Evolutionary conservation across 2,797 vertebrate species (phyloP), one percentile per base, ranked within the genome.

Genomic region (Sphaeramia orbicularis): DNA sequence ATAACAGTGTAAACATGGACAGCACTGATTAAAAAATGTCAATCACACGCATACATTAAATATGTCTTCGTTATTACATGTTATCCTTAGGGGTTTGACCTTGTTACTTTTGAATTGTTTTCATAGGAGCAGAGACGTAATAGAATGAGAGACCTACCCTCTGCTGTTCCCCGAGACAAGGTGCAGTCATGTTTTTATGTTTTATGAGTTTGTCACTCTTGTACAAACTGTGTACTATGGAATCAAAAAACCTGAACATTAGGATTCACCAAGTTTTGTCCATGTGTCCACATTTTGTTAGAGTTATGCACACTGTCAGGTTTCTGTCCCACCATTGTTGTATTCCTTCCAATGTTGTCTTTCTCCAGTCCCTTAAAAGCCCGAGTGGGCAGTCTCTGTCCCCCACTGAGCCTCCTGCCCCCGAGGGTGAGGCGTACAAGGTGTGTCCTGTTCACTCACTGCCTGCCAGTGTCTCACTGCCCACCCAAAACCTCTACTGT

Each of bases 111-210:
- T 55, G 15, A 27, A 27, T 27, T 78, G 30, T 43, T 14, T 74
- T 45, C 50, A 6, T 65, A 99, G 98, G 98, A 99, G 83, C 95
- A 98, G 67, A 95, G 98, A 77, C 94, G 98, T 79, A 99, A 98
- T 92, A 86, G 96, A 88, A 96, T 97, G 90, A 93, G 97, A 83
- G 97, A 99, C 80, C 76, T 97, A 55, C 95, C 97, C 43, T 64
- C 96, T 19, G 70, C 94, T 6, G 93, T 95, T 53, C 83, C 95
- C 71, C 93, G 97, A 75, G 98, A 99, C 71, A 99, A 99, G 95
- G 98, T 99, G 36, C 49, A 30, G 38, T 21, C 19, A 21, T 21
- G 24, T 27, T 27, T 27, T 27, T 27, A 5, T 27, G 4, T 27
- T 27, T 27, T 27, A 19, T 4, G n/a, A n/a, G 19, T 21, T 21